Conservation (phyloP, 1,140 invertebrate species). For the Formica selysi region DNA sequence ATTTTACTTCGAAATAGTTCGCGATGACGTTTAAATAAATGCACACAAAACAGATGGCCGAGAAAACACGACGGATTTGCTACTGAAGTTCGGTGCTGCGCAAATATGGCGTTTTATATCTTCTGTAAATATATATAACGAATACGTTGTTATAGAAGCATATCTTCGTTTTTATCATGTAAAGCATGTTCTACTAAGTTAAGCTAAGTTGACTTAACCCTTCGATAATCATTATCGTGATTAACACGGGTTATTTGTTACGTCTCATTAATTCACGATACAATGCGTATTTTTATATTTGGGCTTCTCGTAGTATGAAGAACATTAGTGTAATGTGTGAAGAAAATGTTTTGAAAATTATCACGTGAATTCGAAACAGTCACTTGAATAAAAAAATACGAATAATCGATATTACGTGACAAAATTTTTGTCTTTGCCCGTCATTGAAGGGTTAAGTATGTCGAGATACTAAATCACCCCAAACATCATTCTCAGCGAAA, state of each 20-base stretch:
- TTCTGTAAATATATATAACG: conserved; percentile 47
- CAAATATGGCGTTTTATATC: conserved; percentile 36
- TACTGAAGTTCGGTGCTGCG: conserved; percentile 53
- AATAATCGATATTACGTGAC: neutral
- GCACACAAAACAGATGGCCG: conserved; percentile 9
- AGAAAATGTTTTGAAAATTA: neutral
- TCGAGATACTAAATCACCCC: conserved; percentile 31
- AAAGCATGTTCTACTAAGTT: conserved; percentile 38
- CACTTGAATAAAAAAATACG: neutral
- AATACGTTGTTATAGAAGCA: conserved; percentile 33
- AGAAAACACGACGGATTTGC: conserved; percentile 22
- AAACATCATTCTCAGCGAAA: conserved; percentile 30
- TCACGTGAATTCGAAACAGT: neutral
- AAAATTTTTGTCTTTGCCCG: neutral
- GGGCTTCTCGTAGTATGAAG: neutral
- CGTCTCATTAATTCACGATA: conserved; percentile 37
- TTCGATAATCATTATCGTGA: conserved; percentile 35
- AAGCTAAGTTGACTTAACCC: conserved; percentile 53
- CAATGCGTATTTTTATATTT: conserved; percentile 51
- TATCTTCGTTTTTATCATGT: conserved; percentile 43
- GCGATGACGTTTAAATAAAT: conserved; percentile 17
- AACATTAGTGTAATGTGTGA: neutral
- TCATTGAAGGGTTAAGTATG: conserved; percentile 42
- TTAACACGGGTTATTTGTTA: conserved; percentile 52
- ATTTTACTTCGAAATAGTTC: conserved; percentile 26